Conservation (phyloP, 2,888 invertebrate species). For the Xanthorhoe spadicearia region DNA sequence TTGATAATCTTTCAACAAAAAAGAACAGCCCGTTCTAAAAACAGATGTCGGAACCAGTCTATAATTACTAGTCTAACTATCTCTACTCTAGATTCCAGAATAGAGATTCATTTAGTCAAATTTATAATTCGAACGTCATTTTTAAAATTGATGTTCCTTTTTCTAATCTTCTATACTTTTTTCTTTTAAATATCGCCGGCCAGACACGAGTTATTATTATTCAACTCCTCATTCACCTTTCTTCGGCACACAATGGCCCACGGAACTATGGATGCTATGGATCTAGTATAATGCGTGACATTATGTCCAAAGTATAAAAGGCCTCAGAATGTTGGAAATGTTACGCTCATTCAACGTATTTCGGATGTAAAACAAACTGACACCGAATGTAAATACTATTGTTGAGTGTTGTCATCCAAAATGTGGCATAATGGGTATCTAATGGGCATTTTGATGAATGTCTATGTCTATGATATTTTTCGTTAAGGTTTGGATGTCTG, state of each 20-base stretch:
- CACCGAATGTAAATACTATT: constrained; percentile 84
- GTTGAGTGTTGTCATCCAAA: constrained; percentile 77
- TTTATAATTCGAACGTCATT: constrained; percentile 17
- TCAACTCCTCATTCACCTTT: constrained; percentile 77
- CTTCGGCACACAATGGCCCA: constrained; percentile 72
- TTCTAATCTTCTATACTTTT: constrained; percentile 69
- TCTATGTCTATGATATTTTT: constrained; percentile 49
- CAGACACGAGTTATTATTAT: constrained; percentile 79
- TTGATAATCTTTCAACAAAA: too few species aligned
- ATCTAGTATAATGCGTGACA: constrained; percentile 73
- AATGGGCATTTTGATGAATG: constrained; percentile 74
- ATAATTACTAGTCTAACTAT: not conserved
- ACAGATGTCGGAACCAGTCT: not conserved
- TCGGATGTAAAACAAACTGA: constrained; percentile 84
- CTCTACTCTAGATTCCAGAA: not conserved
- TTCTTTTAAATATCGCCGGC: constrained; percentile 63
- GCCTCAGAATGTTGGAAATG: constrained; percentile 74
- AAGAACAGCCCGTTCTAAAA: not conserved
- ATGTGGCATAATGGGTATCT: constrained; percentile 79
- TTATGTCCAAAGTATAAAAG: constrained; percentile 76
- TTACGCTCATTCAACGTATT: constrained; percentile 80
- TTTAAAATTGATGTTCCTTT: constrained; percentile 49
- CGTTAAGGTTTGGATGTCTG: constrained; percentile 25
- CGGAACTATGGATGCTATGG: constrained; percentile 79
- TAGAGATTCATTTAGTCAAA: not conserved